These are phyloP conservation scores for Mycalesis mineus DNA, from an alignment of 2,888 invertebrate genomes.

Conservation along the genomic window DNA sequence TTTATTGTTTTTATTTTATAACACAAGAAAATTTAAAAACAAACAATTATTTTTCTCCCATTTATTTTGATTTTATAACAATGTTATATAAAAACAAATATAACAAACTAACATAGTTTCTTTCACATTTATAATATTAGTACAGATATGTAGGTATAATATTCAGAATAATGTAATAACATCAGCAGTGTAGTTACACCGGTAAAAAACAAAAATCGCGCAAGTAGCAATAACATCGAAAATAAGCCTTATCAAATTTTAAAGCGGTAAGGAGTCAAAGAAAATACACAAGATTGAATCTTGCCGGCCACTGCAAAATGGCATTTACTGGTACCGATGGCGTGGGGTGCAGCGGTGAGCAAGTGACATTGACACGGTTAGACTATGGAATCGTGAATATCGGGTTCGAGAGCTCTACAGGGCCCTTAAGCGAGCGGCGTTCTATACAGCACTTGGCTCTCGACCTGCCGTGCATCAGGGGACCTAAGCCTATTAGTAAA, in stretches of 20 bases:
- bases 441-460: constrained; percentile 45
- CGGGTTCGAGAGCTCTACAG: constrained; percentile 51
- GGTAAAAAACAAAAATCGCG: neutral
- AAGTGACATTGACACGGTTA: constrained; percentile 27
- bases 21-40: too few species aligned
- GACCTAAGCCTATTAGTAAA: neutral
- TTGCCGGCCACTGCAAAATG: constrained; percentile 23
- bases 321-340: constrained; percentile 25
- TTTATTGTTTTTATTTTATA: too few species aligned
- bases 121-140: too few species aligned
- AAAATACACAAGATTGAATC: constrained; percentile 11
- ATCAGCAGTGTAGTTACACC: too few species aligned
- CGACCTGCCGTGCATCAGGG: constrained; percentile 42
- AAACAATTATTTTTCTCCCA: too few species aligned
- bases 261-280: constrained; percentile 13
- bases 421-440: constrained; percentile 54
- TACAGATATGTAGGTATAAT: too few species aligned
- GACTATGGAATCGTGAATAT: constrained; percentile 33
- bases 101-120: too few species aligned
- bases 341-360: constrained; percentile 37
- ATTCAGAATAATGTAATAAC: too few species aligned
- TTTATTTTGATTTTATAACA: too few species aligned
- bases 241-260: constrained; percentile 14
- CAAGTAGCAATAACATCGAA: neutral
- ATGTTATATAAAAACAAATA: too few species aligned